Evolutionary conservation across 2,797 vertebrate species (phyloP), one percentile per base, ranked within the genome.

Genomic region (Danionella dracula): DNA sequence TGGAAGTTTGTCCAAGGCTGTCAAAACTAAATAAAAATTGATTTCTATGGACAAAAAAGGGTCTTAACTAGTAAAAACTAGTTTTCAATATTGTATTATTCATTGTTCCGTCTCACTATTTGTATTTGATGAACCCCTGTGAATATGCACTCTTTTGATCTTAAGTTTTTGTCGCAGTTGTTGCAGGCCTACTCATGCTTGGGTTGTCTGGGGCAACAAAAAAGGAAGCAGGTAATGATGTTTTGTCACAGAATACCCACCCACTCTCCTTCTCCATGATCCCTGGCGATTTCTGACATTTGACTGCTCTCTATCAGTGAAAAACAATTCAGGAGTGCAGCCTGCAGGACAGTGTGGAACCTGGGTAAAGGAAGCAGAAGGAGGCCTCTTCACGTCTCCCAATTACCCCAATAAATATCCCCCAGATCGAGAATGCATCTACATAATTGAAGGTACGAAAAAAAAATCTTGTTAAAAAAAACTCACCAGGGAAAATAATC

Each of bases 391-490:
- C 79, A 98, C 95, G 42, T 99, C 97, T 83, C 95, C 97, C 82
- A 98, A 97, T 83, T 97, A 96, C 72, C 96, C 96, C 73, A 94
- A 91, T 93, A 99, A 97, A 86, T 99, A 99, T 78, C 94, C 96
- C 79, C 95, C 97, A 68, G 92, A 95, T 86, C 91, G 91, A 80
- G 96, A 98, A 83, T 99, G 97, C 62, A 87, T 97, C 87, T 99
- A 99, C 88, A 98, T 99, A 82, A 96, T 99, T 90, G 97, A 99
- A 98, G 97, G 97, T 99, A 86, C 85, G 79, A 49, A 8, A 44
- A 5, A 8, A 20, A 1, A 12, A 6, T 9, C 10, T 29, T 59
- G 13, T 38, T 34, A 1, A 10, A 32, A 29, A 42, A 38, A 46
- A 19, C 38, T 11, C 20, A 15, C 11, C 40, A 37, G 13, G 29